phyloP scores from a whole-genome alignment of 2,797 vertebrate species.

The Enteromius fasciolatus region DNA sequence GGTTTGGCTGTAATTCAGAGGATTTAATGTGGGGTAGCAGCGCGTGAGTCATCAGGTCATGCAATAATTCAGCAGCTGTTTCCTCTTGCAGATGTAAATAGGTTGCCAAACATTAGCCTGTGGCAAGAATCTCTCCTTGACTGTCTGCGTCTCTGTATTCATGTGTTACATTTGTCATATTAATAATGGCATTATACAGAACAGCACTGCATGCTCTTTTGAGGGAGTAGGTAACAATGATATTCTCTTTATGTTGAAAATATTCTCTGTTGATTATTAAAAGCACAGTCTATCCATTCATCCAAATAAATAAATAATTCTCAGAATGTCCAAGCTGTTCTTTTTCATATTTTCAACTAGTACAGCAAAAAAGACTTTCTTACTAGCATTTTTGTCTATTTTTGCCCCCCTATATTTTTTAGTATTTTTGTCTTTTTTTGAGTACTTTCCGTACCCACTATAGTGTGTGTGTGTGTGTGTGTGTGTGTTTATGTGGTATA shows the following conservation, averaged over 20 bases:
- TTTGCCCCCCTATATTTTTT: neutral
- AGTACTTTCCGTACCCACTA: no score
- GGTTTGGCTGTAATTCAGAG: conserved; percentile 38
- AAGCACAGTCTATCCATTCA: neutral
- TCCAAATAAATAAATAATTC: neutral
- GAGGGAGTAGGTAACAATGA: neutral
- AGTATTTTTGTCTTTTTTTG: no score
- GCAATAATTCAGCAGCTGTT: conserved; percentile 41
- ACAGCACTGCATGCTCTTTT: neutral
- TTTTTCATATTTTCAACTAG: neutral
- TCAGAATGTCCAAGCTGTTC: neutral
- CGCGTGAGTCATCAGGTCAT: conserved; percentile 24
- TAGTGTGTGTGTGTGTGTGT: no score
- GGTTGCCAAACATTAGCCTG: conserved; percentile 28
- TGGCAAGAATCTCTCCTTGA: conserved; percentile 40
- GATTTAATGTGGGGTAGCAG: conserved; percentile 40
- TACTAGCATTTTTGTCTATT: no score
- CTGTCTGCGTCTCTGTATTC: neutral
- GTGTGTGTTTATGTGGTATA: no score
- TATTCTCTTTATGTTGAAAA: neutral
- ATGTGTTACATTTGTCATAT: conserved; percentile 15
- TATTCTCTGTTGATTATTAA: neutral
- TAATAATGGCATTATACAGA: conserved; percentile 19
- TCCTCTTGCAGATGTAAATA: conserved; percentile 16
- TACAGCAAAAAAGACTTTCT: neutral